Evolutionary conservation across 2,113 vertebrate species (phyloP).

Genomic region (Pterocles orientalis): DNA sequence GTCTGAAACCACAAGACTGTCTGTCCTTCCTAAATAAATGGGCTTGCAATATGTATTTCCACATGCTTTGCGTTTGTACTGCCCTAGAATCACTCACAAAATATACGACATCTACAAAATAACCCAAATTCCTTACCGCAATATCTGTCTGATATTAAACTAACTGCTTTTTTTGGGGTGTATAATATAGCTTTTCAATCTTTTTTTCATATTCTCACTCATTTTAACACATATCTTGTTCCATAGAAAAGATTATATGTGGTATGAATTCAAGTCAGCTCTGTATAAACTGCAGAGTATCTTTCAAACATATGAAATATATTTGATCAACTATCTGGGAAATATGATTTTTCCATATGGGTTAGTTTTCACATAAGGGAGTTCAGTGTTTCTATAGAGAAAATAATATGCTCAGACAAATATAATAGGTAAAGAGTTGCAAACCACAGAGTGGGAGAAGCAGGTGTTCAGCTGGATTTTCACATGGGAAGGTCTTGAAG

Average conservation of each 20-base stretch:
- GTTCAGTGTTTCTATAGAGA: conserved; percentile 43
- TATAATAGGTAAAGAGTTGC: conserved; percentile 54
- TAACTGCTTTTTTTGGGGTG: not conserved
- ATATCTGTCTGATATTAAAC: conserved; percentile 15
- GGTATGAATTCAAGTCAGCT: conserved; percentile 23
- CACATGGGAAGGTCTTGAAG: conserved; percentile 5
- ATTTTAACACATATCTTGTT: conserved; percentile 30
- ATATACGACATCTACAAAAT: not conserved
- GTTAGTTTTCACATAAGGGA: conserved; percentile 53
- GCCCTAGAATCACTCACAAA: not conserved
- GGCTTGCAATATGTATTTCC: not conserved
- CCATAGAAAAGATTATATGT: conserved; percentile 22
- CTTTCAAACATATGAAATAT: conserved; percentile 57
- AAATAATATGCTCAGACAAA: conserved; percentile 46
- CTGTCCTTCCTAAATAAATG: not conserved
- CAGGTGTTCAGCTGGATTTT: conserved; percentile 62
- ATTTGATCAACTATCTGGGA: conserved; percentile 48
- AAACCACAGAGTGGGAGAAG: conserved; percentile 40
- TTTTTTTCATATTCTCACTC: not conserved
- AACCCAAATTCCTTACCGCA: not conserved
- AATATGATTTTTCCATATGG: conserved; percentile 65
- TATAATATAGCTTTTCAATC: not conserved
- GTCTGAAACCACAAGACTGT: not conserved
- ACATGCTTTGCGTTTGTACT: conserved; percentile 5
- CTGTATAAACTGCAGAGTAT: conserved; percentile 26